Conservation (phyloP, 2,113 vertebrate genomes). For the Phrynosoma blainvillii region DNA sequence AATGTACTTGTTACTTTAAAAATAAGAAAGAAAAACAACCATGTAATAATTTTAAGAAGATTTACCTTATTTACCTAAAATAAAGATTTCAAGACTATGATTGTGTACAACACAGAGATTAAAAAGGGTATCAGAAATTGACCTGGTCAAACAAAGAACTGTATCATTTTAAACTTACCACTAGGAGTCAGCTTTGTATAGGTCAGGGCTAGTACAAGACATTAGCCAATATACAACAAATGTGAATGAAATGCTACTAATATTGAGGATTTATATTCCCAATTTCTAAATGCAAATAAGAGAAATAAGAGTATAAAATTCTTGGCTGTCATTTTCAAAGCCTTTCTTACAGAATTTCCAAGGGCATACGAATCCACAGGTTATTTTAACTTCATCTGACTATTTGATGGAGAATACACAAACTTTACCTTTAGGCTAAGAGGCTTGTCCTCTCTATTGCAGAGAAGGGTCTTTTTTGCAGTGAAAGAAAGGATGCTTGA, state of each 20-base stretch:
- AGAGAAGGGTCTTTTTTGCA: not conserved
- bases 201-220: not conserved
- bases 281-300: not conserved
- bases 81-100: slow-evolving; percentile 9
- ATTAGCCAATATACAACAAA: slow-evolving; percentile 18
- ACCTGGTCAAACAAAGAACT: slow-evolving; percentile 16
- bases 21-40: not conserved
- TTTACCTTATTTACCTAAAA: slow-evolving; percentile 4
- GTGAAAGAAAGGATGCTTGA: not conserved
- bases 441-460: not conserved
- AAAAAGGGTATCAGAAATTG: not conserved
- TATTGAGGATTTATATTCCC: not conserved
- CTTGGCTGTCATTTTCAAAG: too few species aligned
- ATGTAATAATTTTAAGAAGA: not conserved
- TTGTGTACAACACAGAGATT: slow-evolving; percentile 10
- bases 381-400: not conserved
- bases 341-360: not conserved
- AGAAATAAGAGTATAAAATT: not conserved
- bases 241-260: not conserved
- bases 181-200: slow-evolving; percentile 53
- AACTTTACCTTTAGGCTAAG: not conserved
- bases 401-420: not conserved
- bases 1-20: not conserved
- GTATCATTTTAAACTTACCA: slow-evolving; percentile 18
- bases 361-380: not conserved